These are phyloP conservation scores for Sminthurides aquaticus DNA, from an alignment of 2,888 invertebrate genomes.

Conservation along the genomic window DNA sequence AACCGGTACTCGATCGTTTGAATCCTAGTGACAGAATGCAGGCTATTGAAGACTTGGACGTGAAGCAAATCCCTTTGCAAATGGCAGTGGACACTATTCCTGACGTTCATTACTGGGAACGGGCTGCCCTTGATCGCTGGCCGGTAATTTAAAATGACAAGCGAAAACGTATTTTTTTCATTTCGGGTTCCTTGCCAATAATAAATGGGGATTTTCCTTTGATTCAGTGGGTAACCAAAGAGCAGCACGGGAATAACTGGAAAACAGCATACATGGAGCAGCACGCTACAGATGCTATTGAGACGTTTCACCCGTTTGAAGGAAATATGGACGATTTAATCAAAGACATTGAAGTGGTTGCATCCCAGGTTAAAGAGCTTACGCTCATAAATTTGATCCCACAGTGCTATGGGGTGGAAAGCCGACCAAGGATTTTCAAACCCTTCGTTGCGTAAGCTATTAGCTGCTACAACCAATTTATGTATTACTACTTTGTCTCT, in stretches of 20 bases:
- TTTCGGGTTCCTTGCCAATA: background rate
- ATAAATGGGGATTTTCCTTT: background rate
- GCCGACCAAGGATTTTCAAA: slow-evolving; percentile 20
- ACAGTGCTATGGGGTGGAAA: slow-evolving; percentile 33
- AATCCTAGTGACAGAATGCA: slow-evolving; percentile 28
- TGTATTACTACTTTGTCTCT: no score
- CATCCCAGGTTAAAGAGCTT: slow-evolving; percentile 28
- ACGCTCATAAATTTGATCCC: slow-evolving; percentile 38
- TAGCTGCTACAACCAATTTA: no score
- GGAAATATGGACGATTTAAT: slow-evolving; percentile 27
- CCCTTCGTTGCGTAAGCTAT: slow-evolving; percentile 19
- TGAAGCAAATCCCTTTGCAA: slow-evolving; percentile 37
- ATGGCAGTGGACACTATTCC: slow-evolving; percentile 39
- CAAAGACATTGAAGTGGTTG: slow-evolving; percentile 29
- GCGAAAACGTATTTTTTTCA: background rate
- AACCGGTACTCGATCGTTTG: slow-evolving; percentile 20
- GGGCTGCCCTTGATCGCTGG: slow-evolving; percentile 31
- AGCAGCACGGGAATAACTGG: slow-evolving; percentile 33
- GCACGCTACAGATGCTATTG: slow-evolving; percentile 33
- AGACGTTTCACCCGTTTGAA: slow-evolving; percentile 39
- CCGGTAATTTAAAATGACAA: slow-evolving; percentile 30
- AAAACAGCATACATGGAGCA: slow-evolving; percentile 36
- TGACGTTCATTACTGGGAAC: slow-evolving; percentile 41
- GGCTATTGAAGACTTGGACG: slow-evolving; percentile 37
- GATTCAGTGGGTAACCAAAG: slow-evolving; percentile 23